Evolutionary conservation across 2,113 vertebrate species (phyloP).

Genomic region (Ageneiosus marmoratus): DNA sequence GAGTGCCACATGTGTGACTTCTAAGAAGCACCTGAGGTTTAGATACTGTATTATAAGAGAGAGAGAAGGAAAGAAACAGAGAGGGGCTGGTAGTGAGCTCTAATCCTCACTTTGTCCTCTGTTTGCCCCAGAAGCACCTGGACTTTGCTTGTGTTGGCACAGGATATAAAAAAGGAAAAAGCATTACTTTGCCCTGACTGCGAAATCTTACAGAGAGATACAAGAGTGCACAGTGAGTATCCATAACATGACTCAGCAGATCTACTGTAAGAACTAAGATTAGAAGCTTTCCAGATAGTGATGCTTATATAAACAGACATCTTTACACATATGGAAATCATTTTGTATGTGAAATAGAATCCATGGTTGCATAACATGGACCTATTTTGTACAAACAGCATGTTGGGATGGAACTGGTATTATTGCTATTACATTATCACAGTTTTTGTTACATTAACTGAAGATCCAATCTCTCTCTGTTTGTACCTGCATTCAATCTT

Average conservation of each 20-base stretch:
- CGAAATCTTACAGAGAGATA: constrained; percentile 21
- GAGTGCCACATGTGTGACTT: not conserved
- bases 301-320: constrained; percentile 13
- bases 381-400: not conserved
- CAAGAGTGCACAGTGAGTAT: not conserved
- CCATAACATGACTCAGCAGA: constrained; percentile 1
- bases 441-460: not conserved
- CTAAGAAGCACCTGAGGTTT: not conserved
- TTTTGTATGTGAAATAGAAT: not conserved
- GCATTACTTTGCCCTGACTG: constrained; percentile 26
- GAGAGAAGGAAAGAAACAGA: not conserved
- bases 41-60: not conserved
- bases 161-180: constrained; percentile 47
- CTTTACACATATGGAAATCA: not conserved
- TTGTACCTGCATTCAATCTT: not conserved
- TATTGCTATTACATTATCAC: not conserved
- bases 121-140: constrained; percentile 35
- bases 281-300: not conserved
- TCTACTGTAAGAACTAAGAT: constrained; percentile 5
- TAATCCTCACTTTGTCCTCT: constrained; percentile 36
- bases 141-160: constrained; percentile 51
- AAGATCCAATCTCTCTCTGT: not conserved
- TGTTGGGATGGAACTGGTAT: not conserved
- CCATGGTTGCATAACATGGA: not conserved
- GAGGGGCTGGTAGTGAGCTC: not conserved